A percentile compares a stretch with the other conserved stretches of the same genome.
phyloP scores from a whole-genome alignment of 2,113 vertebrate genomes.

The Lycaon pictus region DNA sequence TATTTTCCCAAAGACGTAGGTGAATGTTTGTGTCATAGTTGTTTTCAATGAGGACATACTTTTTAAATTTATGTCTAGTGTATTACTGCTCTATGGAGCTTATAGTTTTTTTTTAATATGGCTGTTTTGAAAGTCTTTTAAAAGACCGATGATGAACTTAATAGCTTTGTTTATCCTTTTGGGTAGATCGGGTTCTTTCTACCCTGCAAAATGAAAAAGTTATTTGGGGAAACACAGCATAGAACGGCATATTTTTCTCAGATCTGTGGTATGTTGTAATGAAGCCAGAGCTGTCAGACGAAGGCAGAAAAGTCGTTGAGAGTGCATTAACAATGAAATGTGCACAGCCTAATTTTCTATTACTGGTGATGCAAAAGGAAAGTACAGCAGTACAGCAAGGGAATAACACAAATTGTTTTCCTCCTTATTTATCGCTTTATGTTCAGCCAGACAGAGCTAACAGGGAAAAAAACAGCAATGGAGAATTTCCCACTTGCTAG shows the following conservation, averaged over 20 bases:
- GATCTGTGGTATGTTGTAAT: neutral
- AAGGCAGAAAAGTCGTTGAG: neutral
- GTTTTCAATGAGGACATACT: neutral
- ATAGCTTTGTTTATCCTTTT: constrained; percentile 44
- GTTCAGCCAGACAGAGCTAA: neutral
- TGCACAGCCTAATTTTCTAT: neutral
- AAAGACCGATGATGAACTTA: neutral
- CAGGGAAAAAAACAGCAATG: neutral
- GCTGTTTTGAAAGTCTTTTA: constrained; percentile 24
- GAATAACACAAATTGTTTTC: neutral
- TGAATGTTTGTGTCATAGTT: neutral
- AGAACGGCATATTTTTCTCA: constrained; percentile 35
- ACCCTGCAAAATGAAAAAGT: constrained; percentile 17
- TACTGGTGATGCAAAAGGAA: neutral
- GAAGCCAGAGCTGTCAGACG: neutral
- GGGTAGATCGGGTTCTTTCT: neutral
- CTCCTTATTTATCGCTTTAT: neutral
- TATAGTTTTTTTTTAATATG: neutral
- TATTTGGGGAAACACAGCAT: constrained; percentile 12
- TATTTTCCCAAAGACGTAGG: neutral
- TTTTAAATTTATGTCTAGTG: neutral
- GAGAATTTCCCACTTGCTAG: constrained; percentile 19
- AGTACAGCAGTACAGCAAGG: neutral
- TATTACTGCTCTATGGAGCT: neutral
- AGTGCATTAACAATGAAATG: neutral